Base-by-base conservation (phyloP, 1,140 invertebrate species). In the Drosophila triauraria region DNA sequence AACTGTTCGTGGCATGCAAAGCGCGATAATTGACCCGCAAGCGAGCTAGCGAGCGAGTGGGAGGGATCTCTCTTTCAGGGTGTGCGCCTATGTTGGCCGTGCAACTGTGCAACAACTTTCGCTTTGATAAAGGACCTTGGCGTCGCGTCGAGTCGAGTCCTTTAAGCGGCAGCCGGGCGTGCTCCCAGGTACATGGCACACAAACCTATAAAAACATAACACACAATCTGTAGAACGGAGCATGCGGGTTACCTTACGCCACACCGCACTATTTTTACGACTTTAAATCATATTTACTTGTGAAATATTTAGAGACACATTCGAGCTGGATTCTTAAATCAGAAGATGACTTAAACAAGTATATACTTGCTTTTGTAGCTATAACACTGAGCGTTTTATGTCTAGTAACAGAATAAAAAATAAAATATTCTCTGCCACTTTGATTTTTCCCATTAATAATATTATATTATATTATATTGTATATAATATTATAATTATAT, bases 111-210 rank as follows among this genome's bases (percentile, higher is more conserved):
- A 86, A 86, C 79, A 87, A 86, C 82, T 86, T 86, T 87, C 65
- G 82, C 82, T 86, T 87, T 86, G 82, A 86, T 86, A 86, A 87
- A 86, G 62, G 82, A 86, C 82, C 82, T 86, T 86, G 82, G 83
- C 82, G 82, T 79, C 79, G 70, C 65, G 67, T 69, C 58, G 61
- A 85, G 79, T 82, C 70, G 70, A 82, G 82, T 86, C 82, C 82
- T 86, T 87, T 87, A 70, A 65, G 62, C 70, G 79, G 83, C 82
- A 86, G 40, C 79, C 64, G 81, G 83, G 82, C 83, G 63, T 87
- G 65, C 56, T 74, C 59, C 51, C 51, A 65, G 72, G 35, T 74
- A 76, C 63, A 68, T 77, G 61, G 40, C 62, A 72, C 50, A 68
- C 51, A 65, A 57, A 76, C 60, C 59, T 35, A 46, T 51, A 62